Evolutionary conservation across 2,888 invertebrate genomes (phyloP).

Genomic region (Tiliacea citrago): DNA sequence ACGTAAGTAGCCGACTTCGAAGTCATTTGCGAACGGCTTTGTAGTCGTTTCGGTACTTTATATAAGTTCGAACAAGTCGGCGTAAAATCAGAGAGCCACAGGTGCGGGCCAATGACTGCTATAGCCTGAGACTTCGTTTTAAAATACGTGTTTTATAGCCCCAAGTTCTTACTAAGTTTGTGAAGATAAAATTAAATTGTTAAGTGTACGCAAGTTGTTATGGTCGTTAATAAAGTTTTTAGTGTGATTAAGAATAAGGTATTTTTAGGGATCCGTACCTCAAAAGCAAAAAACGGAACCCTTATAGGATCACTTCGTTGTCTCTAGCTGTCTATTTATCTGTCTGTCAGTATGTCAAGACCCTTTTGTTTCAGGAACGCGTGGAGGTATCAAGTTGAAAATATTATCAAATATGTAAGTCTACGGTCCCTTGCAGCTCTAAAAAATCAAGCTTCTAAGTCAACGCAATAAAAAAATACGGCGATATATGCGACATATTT

Average conservation of each 20-base stretch:
- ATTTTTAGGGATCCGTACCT: no score
- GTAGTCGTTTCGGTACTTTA: constrained; percentile 56
- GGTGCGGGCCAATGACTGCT: constrained; percentile 57
- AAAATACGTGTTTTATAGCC: constrained; percentile 60
- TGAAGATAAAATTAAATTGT: constrained; percentile 18
- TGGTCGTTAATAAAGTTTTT: constrained; percentile 10
- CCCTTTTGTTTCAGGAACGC: no score
- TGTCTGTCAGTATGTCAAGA: no score
- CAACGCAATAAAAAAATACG: no score
- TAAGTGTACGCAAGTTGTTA: constrained; percentile 25
- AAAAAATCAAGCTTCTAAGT: no score
- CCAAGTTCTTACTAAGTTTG: constrained; percentile 38
- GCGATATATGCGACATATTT: no score
- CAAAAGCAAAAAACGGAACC: no score
- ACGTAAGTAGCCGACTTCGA: constrained; percentile 48
- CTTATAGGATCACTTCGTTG: no score
- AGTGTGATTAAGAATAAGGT: neutral
- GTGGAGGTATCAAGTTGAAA: no score
- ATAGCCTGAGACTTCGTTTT: constrained; percentile 46
- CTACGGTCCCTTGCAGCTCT: no score
- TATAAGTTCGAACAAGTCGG: constrained; percentile 58
- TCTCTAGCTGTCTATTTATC: no score
- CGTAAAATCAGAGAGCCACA: constrained; percentile 61
- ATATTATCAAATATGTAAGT: no score
- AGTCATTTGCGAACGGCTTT: constrained; percentile 43